Percentiles rank a stretch among this genome's conserved stretches.
Conservation (phyloP, 2,113 vertebrate species). For the Edolisoma coerulescens region DNA sequence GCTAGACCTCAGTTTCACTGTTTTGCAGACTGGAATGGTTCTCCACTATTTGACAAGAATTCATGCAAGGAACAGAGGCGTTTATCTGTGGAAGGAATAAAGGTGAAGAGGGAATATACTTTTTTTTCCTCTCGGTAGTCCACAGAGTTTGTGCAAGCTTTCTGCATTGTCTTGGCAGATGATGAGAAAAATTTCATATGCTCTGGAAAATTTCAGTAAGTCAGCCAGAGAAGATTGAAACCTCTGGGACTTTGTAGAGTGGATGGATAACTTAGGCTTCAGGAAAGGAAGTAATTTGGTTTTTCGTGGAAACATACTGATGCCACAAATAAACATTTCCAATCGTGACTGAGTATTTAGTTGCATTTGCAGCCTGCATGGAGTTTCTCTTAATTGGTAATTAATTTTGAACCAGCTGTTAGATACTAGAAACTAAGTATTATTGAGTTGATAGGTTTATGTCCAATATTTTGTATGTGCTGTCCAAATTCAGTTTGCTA, state of each 20-base stretch:
- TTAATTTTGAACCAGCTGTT: not conserved
- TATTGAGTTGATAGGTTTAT: not conserved
- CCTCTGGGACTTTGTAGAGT: not conserved
- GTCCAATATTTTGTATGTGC: not conserved
- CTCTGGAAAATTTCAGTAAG: not conserved
- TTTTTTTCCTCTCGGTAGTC: not conserved
- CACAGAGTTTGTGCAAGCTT: not conserved
- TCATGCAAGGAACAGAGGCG: not conserved
- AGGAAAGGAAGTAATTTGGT: not conserved
- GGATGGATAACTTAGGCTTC: not conserved
- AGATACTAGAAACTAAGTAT: not conserved
- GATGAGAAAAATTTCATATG: not conserved
- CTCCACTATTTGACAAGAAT: not conserved
- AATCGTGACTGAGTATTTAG: not conserved
- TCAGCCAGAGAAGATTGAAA: not conserved
- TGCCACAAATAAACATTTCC: not conserved
- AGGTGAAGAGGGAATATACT: not conserved
- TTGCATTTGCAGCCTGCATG: not conserved
- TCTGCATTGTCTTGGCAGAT: not conserved
- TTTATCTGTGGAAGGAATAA: not conserved
- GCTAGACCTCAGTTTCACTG: not conserved
- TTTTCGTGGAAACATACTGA: not conserved
- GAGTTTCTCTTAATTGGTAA: not conserved
- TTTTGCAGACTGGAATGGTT: not conserved
- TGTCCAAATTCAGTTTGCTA: not conserved